Percentiles rank a stretch among this genome's conserved stretches.
Evolutionary conservation across 2,113 vertebrate genomes (phyloP).

Genomic region (Notothenia coriiceps): DNA sequence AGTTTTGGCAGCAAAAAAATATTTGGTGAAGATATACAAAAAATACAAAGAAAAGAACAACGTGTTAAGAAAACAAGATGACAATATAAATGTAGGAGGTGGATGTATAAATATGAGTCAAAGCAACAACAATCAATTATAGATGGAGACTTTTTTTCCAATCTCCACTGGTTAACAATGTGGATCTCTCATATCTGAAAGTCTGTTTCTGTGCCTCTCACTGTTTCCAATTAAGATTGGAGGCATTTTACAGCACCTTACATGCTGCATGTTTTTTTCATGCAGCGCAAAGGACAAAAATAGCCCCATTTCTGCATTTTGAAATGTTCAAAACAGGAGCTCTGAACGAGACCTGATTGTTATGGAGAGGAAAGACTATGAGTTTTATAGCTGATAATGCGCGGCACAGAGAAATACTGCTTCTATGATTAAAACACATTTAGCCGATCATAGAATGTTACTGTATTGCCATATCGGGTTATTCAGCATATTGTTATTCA

Average conservation of each 20-base stretch:
- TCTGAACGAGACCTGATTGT: constrained; percentile 31
- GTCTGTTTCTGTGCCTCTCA: not conserved
- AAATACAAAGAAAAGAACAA: not conserved
- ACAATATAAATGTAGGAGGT: not conserved
- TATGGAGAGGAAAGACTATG: constrained; percentile 5
- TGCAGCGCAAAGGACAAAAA: constrained; percentile 62
- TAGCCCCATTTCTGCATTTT: constrained; percentile 47
- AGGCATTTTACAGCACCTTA: not conserved
- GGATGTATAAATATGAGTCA: not conserved
- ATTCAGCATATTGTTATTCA: not conserved
- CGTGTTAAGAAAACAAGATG: not conserved
- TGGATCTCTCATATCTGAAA: constrained; percentile 7
- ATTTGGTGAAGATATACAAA: not conserved
- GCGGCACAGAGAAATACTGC: not conserved
- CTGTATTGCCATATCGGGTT: not conserved
- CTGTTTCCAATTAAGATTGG: constrained; percentile 8
- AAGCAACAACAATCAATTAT: not conserved
- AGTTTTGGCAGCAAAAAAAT: constrained; percentile 9
- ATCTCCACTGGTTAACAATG: not conserved
- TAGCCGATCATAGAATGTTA: not conserved
- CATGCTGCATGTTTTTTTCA: constrained; percentile 34
- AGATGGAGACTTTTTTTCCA: constrained; percentile 3
- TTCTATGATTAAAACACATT: not conserved
- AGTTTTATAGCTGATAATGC: not conserved
- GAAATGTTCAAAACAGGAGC: constrained; percentile 40